These are phyloP conservation scores for Paralvinella palmiformis DNA, from an alignment of 1,140 invertebrate genomes.

Conservation along the genomic window DNA sequence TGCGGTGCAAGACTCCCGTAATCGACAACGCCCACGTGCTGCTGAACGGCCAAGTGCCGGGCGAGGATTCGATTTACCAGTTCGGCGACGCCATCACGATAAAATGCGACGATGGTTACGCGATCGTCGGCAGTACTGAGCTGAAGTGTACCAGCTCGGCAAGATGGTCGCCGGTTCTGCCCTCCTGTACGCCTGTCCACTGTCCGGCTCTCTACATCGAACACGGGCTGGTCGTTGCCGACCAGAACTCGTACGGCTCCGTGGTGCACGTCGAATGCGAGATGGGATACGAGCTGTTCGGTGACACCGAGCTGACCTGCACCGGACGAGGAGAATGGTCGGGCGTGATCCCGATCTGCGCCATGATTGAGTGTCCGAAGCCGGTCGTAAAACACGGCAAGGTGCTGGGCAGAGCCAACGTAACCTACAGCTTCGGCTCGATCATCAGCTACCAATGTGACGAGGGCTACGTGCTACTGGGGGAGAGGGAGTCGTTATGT, in stretches of 20 bases:
- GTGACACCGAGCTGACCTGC: conserved; percentile 62
- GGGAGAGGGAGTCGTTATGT: conserved; percentile 39
- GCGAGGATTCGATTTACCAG: no score
- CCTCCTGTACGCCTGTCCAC: conserved; percentile 5
- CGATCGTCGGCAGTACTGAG: neutral
- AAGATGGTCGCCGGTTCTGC: conserved; percentile 6
- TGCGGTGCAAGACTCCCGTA: neutral
- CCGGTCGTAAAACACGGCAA: conserved; percentile 6
- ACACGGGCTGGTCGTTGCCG: neutral
- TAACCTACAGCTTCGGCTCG: conserved; percentile 18
- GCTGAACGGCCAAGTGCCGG: no score
- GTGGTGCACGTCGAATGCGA: conserved; percentile 55
- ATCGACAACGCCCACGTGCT: no score
- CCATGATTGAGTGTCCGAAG: conserved; percentile 26
- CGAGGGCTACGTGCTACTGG: conserved; percentile 54
- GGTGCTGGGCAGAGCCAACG: neutral
- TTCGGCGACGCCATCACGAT: neutral
- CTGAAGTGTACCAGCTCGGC: neutral
- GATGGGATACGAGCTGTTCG: conserved; percentile 74
- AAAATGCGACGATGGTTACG: neutral
- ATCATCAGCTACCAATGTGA: conserved; percentile 34
- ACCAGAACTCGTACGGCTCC: neutral
- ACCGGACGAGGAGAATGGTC: conserved; percentile 36
- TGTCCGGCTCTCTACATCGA: conserved; percentile 14
- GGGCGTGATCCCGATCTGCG: conserved; percentile 44